Conservation (phyloP, 2,888 invertebrate genomes). For the Cetonia aurata region DNA sequence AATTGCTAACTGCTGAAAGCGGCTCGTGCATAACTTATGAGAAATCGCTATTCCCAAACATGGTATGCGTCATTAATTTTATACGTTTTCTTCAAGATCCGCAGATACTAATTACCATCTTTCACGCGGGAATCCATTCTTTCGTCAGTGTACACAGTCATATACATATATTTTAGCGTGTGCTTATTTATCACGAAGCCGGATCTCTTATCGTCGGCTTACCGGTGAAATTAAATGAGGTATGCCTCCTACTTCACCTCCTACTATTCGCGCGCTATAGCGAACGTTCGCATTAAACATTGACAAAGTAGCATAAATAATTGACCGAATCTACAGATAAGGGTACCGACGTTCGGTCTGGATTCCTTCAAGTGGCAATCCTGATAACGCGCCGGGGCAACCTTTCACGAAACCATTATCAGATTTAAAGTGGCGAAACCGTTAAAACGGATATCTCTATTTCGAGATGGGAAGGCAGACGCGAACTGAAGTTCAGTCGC, state of each 20-base stretch:
- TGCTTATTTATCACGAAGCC: not conserved
- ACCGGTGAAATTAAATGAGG: conserved; percentile 16
- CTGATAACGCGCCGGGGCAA: conserved; percentile 29
- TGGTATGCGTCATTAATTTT: conserved; percentile 5
- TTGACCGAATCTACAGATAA: conserved; percentile 30
- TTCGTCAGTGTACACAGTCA: not conserved
- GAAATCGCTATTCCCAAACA: conserved; percentile 5
- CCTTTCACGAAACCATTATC: conserved; percentile 37
- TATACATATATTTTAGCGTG: conserved; percentile 3
- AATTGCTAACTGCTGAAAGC: no score
- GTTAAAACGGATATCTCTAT: conserved; percentile 34
- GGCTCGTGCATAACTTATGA: not conserved
- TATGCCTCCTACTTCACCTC: not conserved
- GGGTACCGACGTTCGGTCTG: conserved; percentile 18
- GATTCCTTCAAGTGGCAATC: conserved; percentile 36
- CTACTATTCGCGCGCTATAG: not conserved
- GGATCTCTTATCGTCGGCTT: conserved; percentile 12
- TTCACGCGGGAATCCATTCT: not conserved
- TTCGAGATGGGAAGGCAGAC: not conserved
- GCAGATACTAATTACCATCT: conserved; percentile 13
- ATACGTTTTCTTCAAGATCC: not conserved
- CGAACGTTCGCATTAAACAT: conserved; percentile 14
- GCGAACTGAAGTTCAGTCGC: not conserved
- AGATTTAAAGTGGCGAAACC: conserved; percentile 37
- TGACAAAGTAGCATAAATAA: conserved; percentile 39